Percentiles rank a stretch among this genome's conserved stretches.
These are phyloP conservation scores for Echinometra lucunter DNA, from an alignment of 53 echinoderm and acorn worm genomes.

Conservation along the genomic window DNA sequence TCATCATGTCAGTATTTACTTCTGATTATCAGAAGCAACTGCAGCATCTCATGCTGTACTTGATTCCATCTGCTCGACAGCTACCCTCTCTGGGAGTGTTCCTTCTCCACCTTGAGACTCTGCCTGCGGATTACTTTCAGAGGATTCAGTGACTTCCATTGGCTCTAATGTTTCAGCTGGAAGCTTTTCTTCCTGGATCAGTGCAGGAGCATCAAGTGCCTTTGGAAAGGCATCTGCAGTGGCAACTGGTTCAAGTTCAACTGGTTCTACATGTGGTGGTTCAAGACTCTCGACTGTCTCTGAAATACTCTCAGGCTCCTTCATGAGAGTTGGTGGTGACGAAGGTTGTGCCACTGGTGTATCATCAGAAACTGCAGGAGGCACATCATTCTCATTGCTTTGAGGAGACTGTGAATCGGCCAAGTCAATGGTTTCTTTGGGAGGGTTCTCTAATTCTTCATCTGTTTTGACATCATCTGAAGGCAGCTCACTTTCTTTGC, in stretches of 20 bases:
- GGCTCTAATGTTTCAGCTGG: constrained; percentile 5
- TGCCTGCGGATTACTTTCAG: not conserved
- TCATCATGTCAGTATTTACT: not conserved
- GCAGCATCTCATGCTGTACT: constrained; percentile 27
- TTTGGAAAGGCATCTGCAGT: not conserved
- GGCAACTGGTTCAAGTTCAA: not conserved
- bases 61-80: not conserved
- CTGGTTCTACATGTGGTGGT: constrained; percentile 49
- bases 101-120: not conserved
- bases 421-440: not conserved
- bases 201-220: constrained; percentile 25
- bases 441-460: not conserved
- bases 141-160: constrained; percentile 50
- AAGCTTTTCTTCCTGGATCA: not conserved
- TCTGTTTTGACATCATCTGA: not conserved
- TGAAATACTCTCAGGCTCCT: constrained; percentile 31
- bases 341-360: constrained; percentile 26
- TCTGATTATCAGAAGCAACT: not conserved
- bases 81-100: not conserved
- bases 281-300: not conserved
- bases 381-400: not conserved
- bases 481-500: not conserved
- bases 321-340: constrained; percentile 64
- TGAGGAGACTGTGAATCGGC: not conserved
- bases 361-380: not conserved